phyloP scores from a whole-genome alignment of 1,140 invertebrate genomes.

The Tachypleus tridentatus region DNA sequence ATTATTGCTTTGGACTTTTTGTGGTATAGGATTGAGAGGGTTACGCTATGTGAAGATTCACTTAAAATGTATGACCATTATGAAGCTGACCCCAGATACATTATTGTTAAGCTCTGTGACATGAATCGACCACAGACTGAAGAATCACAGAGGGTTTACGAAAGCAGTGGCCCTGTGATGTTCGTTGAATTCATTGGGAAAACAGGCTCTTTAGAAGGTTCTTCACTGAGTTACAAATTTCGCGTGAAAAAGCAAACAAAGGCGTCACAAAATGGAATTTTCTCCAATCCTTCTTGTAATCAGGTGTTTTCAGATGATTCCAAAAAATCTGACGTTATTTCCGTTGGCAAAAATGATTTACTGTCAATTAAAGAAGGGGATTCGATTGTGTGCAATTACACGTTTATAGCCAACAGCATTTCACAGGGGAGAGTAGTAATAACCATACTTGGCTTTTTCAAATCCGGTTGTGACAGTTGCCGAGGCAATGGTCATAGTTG shows the following conservation, averaged over 20 bases:
- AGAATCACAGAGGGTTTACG: conserved; percentile 16
- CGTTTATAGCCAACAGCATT: conserved; percentile 18
- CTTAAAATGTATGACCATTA: conserved; percentile 21
- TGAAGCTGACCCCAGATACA: conserved; percentile 21
- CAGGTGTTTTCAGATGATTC: no score
- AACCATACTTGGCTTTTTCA: no score
- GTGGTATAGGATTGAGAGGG: conserved; percentile 22
- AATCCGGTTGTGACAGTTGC: no score
- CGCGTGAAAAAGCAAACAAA: no score
- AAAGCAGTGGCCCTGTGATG: conserved; percentile 18
- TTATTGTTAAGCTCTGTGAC: conserved; percentile 26
- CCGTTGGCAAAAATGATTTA: no score
- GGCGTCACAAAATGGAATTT: no score
- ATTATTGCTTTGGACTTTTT: conserved; percentile 23
- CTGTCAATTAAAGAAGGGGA: no score
- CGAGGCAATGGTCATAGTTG: no score
- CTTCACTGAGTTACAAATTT: conserved; percentile 24
- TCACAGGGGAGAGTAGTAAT: conserved; percentile 14
- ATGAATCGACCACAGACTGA: conserved; percentile 21
- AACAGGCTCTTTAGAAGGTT: conserved; percentile 24
- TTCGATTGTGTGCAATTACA: conserved; percentile 12
- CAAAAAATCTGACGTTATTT: no score
- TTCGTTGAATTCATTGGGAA: conserved; percentile 22
- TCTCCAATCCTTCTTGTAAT: no score
- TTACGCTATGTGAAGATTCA: conserved; percentile 24